phyloP scores from a whole-genome alignment of 2,888 invertebrate species.

The Cyclophora albipunctata region DNA sequence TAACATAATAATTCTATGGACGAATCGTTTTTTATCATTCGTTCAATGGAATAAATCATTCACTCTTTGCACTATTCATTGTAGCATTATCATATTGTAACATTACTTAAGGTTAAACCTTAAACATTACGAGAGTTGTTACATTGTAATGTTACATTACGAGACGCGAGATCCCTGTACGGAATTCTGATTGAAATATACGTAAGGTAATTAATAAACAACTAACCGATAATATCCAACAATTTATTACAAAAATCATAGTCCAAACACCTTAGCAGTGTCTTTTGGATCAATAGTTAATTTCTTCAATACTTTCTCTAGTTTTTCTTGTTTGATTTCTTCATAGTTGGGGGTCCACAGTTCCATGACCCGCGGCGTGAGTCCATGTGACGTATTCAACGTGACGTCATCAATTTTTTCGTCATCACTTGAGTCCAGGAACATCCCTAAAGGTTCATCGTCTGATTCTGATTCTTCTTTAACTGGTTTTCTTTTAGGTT shows the following conservation, averaged over 20 bases:
- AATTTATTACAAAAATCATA: slow-evolving; percentile 5
- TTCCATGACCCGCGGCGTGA: slow-evolving; percentile 38
- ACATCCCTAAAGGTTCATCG: slow-evolving; percentile 33
- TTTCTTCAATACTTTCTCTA: slow-evolving; percentile 49
- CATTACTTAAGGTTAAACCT: too few relatives aligned
- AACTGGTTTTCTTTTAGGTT: slow-evolving; percentile 20
- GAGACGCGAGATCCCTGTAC: too few relatives aligned
- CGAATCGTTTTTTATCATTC: too few relatives aligned
- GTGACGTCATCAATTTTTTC: slow-evolving; percentile 29
- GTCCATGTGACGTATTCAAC: slow-evolving; percentile 22
- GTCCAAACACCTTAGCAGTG: slow-evolving; percentile 42
- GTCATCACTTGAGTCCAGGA: slow-evolving; percentile 46
- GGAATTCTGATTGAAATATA: too few relatives aligned
- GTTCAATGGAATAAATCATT: too few relatives aligned
- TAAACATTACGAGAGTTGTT: too few relatives aligned
- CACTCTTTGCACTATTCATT: too few relatives aligned
- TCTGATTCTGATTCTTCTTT: slow-evolving; percentile 23
- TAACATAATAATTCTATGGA: too few relatives aligned
- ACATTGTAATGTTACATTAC: too few relatives aligned
- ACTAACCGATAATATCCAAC: neutral
- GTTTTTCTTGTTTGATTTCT: slow-evolving; percentile 61
- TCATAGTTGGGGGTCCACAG: slow-evolving; percentile 62
- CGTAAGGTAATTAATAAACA: too few relatives aligned
- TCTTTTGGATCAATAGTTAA: slow-evolving; percentile 45
- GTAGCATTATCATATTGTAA: too few relatives aligned